These are phyloP conservation scores for Cheilinus undulatus DNA, from an alignment of 2,113 vertebrate genomes.

Conservation along the genomic window DNA sequence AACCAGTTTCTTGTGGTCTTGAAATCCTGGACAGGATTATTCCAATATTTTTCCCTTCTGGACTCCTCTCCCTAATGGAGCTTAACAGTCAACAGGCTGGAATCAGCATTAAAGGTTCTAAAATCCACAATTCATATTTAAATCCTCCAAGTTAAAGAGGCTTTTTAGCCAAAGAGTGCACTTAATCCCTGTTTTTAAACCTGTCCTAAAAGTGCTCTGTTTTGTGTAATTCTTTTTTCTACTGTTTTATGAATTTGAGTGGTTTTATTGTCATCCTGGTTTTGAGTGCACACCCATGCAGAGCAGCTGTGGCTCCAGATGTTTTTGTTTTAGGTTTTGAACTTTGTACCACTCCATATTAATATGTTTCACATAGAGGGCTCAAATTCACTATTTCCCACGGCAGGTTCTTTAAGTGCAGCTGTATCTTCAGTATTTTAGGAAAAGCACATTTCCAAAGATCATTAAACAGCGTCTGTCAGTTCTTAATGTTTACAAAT, in stretches of 20 bases:
- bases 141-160: constrained; percentile 46
- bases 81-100: constrained; percentile 37
- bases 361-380: constrained; percentile 39
- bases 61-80: constrained; percentile 41
- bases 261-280: constrained; percentile 35
- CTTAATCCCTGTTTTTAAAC: constrained; percentile 59
- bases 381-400: constrained; percentile 34
- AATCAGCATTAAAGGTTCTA: constrained; percentile 37
- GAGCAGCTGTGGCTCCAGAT: constrained; percentile 61
- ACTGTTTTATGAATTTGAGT: constrained; percentile 28
- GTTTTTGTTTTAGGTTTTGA: constrained; percentile 62
- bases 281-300: constrained; percentile 32
- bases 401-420: background rate
- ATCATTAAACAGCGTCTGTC: background rate
- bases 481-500: background rate
- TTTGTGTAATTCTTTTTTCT: constrained; percentile 42
- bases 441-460: background rate
- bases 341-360: constrained; percentile 46
- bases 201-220: constrained; percentile 28
- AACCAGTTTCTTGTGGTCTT: constrained; percentile 39
- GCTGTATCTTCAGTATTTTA: background rate
- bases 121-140: constrained; percentile 46
- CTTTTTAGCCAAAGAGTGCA: constrained; percentile 48
- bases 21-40: constrained; percentile 39
- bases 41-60: constrained; percentile 15